Conservation (phyloP, 2,113 vertebrate species). For the Scopus umbretta region DNA sequence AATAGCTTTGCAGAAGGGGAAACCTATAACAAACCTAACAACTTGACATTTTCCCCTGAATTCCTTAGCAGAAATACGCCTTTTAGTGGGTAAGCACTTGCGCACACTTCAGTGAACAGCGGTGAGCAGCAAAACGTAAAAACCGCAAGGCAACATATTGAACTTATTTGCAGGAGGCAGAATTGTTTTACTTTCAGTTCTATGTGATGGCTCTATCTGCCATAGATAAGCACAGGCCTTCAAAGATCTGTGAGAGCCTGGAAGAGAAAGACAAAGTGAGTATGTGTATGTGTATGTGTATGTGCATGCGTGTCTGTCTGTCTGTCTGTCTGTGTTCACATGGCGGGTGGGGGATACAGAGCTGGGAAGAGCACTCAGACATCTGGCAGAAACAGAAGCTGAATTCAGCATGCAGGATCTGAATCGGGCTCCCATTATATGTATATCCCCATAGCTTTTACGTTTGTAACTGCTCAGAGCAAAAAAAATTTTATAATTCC, state of each 20-base stretch:
- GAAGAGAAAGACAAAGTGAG: neutral
- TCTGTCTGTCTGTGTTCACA: neutral
- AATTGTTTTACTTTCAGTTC: neutral
- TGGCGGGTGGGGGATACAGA: fast-evolving
- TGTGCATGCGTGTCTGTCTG: too few relatives aligned
- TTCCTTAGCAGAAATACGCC: neutral
- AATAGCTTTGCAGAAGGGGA: neutral
- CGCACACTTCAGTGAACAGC: neutral
- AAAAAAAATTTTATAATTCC: neutral
- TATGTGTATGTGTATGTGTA: too few relatives aligned
- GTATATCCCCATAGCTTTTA: neutral
- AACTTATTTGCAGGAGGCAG: neutral
- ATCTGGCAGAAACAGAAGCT: neutral
- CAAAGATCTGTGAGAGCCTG: neutral
- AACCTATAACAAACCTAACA: neutral
- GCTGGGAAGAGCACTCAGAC: neutral
- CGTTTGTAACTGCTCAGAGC: neutral
- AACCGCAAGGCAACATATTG: neutral
- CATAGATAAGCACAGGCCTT: neutral
- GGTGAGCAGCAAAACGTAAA: neutral
- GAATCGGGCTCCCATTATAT: neutral
- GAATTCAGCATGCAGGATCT: neutral
- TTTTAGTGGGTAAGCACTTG: neutral
- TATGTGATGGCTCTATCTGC: neutral
- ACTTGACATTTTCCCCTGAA: neutral